A percentile compares a stretch with the other conserved stretches of the same genome.
phyloP scores from a whole-genome alignment of 2,797 vertebrate genomes.

The Paedocypris micromegethes region DNA sequence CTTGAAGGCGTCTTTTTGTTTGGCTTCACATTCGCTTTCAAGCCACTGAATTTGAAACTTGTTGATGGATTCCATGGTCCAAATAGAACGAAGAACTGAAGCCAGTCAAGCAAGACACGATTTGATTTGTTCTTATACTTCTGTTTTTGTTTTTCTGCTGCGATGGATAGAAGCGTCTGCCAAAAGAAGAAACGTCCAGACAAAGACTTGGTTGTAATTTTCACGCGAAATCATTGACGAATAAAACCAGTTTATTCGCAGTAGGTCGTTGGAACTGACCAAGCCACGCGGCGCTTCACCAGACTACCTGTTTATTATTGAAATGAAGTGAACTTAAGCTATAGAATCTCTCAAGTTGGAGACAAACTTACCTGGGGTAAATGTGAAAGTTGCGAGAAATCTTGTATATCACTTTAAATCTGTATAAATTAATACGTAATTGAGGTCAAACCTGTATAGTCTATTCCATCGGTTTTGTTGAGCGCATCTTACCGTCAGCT shows the following conservation, averaged over 20 bases:
- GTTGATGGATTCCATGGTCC: background rate
- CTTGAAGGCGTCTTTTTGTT: conserved; percentile 15
- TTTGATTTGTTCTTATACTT: background rate
- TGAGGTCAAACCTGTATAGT: background rate
- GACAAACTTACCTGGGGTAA: conserved; percentile 5
- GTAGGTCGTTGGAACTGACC: no score
- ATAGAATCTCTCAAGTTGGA: background rate
- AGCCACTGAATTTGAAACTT: conserved; percentile 4
- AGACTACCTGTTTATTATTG: conserved; percentile 19
- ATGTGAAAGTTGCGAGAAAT: background rate
- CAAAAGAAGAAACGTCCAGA: no score
- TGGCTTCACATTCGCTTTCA: conserved; percentile 1
- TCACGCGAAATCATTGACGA: background rate
- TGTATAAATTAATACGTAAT: background rate
- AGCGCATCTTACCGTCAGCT: no score
- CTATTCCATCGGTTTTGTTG: no score
- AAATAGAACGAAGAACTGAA: conserved; percentile 8
- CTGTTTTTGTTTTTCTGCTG: background rate
- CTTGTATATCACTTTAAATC: background rate
- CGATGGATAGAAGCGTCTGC: no score
- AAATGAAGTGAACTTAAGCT: conserved; percentile 10
- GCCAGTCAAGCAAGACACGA: conserved; percentile 12
- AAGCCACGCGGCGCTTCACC: background rate
- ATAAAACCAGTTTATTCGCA: conserved; percentile 5
- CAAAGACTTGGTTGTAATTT: no score